A percentile compares a stretch with the other conserved stretches of the same genome.
These are phyloP conservation scores for Leptinotarsa tumamoca DNA, from an alignment of 2,888 invertebrate species.

Conservation along the genomic window DNA sequence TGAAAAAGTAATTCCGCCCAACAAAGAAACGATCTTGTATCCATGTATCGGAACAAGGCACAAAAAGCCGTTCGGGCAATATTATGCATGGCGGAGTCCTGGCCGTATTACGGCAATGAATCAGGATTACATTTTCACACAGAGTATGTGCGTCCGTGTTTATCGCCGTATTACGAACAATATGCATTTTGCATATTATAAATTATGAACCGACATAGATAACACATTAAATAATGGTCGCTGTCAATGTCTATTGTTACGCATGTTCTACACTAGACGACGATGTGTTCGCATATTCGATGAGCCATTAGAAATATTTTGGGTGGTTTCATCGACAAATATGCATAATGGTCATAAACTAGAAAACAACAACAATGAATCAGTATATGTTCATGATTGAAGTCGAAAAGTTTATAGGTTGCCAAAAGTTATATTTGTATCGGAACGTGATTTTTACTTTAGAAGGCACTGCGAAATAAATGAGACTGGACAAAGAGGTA, in stretches of 20 bases:
- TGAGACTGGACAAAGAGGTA: too few species aligned
- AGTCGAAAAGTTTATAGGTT: too few species aligned
- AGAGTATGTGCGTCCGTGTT: constrained; percentile 46
- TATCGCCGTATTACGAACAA: constrained; percentile 52
- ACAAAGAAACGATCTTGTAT: constrained; percentile 39
- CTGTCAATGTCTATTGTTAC: constrained; percentile 56
- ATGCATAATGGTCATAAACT: too few species aligned
- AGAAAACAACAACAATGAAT: too few species aligned
- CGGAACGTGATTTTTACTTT: too few species aligned
- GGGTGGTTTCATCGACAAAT: constrained; percentile 38
- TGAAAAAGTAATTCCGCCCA: constrained; percentile 24
- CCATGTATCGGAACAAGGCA: constrained; percentile 15
- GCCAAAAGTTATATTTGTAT: too few species aligned
- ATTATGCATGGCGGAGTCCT: constrained; percentile 28
- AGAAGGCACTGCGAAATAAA: too few species aligned
- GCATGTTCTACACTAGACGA: constrained; percentile 34
- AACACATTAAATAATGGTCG: constrained; percentile 53
- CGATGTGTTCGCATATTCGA: constrained; percentile 32
- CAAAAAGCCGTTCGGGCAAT: constrained; percentile 20
- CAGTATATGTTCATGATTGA: too few species aligned
- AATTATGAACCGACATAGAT: constrained; percentile 55
- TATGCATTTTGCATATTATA: constrained; percentile 57
- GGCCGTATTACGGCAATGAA: constrained; percentile 38
- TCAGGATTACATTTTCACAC: constrained; percentile 49
- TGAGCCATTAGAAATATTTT: constrained; percentile 47